Conservation (phyloP, 1,140 invertebrate species). For the Drosophila carrolli region DNA sequence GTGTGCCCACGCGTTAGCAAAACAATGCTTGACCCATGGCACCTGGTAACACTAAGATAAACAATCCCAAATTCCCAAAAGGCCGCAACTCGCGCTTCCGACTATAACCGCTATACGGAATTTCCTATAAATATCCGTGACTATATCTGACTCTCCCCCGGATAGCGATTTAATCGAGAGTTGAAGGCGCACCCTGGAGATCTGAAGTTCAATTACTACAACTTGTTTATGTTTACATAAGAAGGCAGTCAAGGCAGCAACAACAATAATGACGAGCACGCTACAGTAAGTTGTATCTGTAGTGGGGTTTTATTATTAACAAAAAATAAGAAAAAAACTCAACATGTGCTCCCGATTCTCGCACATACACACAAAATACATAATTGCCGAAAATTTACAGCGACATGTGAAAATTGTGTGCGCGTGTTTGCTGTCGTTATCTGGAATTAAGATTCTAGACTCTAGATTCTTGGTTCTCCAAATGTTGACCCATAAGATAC, state of each 20-base stretch:
- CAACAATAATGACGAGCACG: constrained; percentile 64
- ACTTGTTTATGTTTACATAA: constrained; percentile 78
- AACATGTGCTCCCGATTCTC: constrained; percentile 47
- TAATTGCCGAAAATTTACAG: constrained; percentile 72
- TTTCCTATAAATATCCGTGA: constrained; percentile 21
- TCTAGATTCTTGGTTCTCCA: constrained; percentile 19
- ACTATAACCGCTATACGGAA: constrained; percentile 1
- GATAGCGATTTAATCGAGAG: constrained; percentile 38
- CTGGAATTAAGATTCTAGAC: constrained; percentile 11
- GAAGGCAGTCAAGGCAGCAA: constrained; percentile 39
- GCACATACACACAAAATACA: constrained; percentile 21
- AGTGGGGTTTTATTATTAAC: constrained; percentile 45
- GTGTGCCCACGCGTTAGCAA: not conserved
- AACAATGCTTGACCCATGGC: not conserved
- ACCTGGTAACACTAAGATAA: constrained; percentile 41
- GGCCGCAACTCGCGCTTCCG: constrained; percentile 33
- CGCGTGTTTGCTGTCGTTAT: constrained; percentile 25
- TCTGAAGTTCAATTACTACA: constrained; percentile 56
- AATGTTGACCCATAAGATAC: constrained; percentile 34
- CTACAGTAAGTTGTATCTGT: constrained; percentile 63
- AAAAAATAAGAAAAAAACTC: constrained; percentile 13
- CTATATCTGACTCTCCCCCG: constrained; percentile 39
- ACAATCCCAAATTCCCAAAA: constrained; percentile 35
- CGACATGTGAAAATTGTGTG: constrained; percentile 62
- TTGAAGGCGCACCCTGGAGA: constrained; percentile 14